Evolutionary conservation across 2,888 invertebrate species (phyloP).

Genomic region (Cheilosia soror): DNA sequence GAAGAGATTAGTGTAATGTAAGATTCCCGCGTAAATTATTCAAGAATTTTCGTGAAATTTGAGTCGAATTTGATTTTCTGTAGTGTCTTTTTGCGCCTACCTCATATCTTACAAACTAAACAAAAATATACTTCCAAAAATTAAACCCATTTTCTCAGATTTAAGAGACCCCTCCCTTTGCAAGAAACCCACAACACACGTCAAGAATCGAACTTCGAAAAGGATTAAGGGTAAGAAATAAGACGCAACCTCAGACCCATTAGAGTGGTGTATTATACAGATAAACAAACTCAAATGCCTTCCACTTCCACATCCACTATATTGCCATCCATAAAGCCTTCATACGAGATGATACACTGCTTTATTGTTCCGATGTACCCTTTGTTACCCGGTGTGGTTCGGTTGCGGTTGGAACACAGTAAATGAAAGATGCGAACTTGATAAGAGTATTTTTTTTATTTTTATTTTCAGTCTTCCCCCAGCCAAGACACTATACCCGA

Average conservation of each 20-base stretch:
- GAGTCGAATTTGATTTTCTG: too few relatives aligned
- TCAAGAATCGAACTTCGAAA: slow-evolving; percentile 20
- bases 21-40: too few relatives aligned
- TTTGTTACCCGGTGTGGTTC: slow-evolving; percentile 38
- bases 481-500: not conserved
- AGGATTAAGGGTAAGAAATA: slow-evolving; percentile 35
- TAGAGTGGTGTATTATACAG: slow-evolving; percentile 15
- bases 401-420: slow-evolving; percentile 33
- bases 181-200: not conserved
- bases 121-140: too few relatives aligned
- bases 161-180: too few relatives aligned
- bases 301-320: not conserved
- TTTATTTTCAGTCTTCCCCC: not conserved
- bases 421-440: slow-evolving; percentile 55
- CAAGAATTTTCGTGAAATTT: too few relatives aligned
- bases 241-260: slow-evolving; percentile 8
- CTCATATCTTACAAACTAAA: too few relatives aligned
- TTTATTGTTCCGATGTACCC: slow-evolving; percentile 1
- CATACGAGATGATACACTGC: not conserved
- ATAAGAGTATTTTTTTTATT: slow-evolving; percentile 11
- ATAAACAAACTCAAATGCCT: slow-evolving; percentile 36
- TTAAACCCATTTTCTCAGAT: not conserved
- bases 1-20: too few relatives aligned
- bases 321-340: not conserved
- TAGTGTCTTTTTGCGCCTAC: too few relatives aligned